These are phyloP conservation scores for Candidula unifasciata DNA, from an alignment of 2,888 invertebrate genomes.

Conservation along the genomic window DNA sequence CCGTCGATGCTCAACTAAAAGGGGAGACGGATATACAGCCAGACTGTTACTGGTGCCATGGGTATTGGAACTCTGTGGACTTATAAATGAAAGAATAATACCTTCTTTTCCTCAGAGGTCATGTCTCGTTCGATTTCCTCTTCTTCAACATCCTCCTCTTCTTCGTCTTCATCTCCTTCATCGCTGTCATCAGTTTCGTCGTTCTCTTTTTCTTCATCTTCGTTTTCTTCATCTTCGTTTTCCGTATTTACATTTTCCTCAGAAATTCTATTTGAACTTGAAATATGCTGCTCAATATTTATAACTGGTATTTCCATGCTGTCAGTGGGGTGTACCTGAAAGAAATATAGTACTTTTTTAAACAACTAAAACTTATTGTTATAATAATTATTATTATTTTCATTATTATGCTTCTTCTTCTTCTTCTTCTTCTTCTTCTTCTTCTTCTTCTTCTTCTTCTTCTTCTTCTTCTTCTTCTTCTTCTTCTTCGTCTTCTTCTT, in stretches of 20 bases:
- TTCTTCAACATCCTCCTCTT: conserved; percentile 50
- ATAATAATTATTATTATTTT: no score
- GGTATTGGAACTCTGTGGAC: no score
- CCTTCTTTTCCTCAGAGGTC: conserved; percentile 55
- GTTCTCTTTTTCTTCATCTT: not conserved
- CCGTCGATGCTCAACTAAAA: no score
- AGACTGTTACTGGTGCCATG: no score
- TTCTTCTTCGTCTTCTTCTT: no score
- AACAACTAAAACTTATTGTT: no score
- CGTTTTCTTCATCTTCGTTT: not conserved
- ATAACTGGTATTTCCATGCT: not conserved
- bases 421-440: no score
- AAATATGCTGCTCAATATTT: not conserved
- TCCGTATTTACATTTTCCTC: not conserved
- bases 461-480: no score
- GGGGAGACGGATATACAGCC: no score
- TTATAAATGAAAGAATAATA: no score
- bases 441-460: no score
- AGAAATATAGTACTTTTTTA: not conserved
- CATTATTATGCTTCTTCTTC: no score
- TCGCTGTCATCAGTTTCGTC: not conserved
- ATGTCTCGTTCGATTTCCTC: conserved; percentile 52
- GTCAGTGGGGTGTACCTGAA: not conserved
- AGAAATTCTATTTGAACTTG: not conserved
- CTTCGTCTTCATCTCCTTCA: conserved; percentile 47